Conservation (phyloP, 2,113 vertebrate genomes). For the Boulengeromyrus knoepffleri region DNA sequence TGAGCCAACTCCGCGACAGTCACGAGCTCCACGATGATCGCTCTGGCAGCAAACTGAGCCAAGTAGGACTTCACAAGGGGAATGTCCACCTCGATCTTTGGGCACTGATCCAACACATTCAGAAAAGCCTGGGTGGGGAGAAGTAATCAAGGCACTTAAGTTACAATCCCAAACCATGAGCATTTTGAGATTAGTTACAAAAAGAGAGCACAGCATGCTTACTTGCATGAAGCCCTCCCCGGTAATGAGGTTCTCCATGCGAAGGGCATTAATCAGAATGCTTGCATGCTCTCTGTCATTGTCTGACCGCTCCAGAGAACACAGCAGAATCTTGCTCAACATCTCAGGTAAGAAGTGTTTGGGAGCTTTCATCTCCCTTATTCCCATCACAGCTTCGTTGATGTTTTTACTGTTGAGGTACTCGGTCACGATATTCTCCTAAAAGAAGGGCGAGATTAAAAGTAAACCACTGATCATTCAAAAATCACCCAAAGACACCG, state of each 20-base stretch:
- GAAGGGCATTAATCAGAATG: constrained; percentile 81
- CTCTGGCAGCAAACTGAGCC: constrained; percentile 92
- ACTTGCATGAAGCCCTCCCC: constrained; percentile 99
- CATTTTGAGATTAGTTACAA: neutral
- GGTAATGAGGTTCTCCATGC: constrained; percentile 84
- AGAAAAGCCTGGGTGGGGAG: constrained; percentile 73
- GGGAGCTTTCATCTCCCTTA: constrained; percentile 90
- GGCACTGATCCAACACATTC: constrained; percentile 92
- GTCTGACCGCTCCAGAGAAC: constrained; percentile 84
- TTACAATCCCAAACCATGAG: constrained; percentile 47
- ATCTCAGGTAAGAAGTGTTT: constrained; percentile 96
- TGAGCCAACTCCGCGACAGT: constrained; percentile 91
- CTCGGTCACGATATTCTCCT: constrained; percentile 86
- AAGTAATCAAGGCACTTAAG: constrained; percentile 69
- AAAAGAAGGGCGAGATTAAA: neutral
- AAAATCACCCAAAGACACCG: neutral
- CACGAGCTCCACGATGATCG: constrained; percentile 90
- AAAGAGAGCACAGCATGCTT: constrained; percentile 47
- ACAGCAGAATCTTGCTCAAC: constrained; percentile 86
- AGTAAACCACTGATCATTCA: neutral
- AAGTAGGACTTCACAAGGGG: constrained; percentile 97
- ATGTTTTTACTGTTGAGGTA: constrained; percentile 87
- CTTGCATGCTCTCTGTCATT: constrained; percentile 92
- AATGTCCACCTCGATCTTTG: constrained; percentile 90
- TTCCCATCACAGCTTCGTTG: constrained; percentile 74